phyloP scores from a whole-genome alignment of 1,140 invertebrate genomes.

The Orchesella cincta region DNA sequence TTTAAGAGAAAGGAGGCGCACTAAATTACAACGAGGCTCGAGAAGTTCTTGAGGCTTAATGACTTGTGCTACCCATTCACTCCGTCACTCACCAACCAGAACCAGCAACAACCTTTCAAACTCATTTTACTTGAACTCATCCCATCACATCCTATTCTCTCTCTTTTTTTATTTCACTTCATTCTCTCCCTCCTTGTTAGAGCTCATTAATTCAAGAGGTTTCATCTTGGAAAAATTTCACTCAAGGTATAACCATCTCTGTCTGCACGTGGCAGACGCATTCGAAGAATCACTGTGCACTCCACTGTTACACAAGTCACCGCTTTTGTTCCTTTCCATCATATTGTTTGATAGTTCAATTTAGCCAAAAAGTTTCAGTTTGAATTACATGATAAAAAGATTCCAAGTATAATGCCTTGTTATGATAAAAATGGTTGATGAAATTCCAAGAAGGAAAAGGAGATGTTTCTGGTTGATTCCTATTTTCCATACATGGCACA shows the following conservation, averaged over 20 bases:
- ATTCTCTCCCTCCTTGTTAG: slow-evolving; percentile 3
- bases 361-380: slow-evolving; percentile 1
- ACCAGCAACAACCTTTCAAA: background rate
- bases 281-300: background rate
- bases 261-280: slow-evolving; percentile 17
- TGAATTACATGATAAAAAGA: background rate
- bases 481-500: no score
- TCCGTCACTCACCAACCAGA: background rate
- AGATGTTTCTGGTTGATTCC: no score
- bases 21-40: no score
- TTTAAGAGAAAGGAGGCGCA: no score
- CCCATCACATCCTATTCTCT: background rate
- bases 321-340: background rate
- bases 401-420: slow-evolving; percentile 8
- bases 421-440: no score
- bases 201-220: slow-evolving; percentile 30
- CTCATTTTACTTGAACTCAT: slow-evolving; percentile 16
- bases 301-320: background rate
- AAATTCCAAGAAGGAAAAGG: no score
- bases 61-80: slow-evolving; percentile 9
- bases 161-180: background rate
- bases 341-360: slow-evolving; percentile 6
- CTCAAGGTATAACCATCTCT: background rate
- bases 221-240: slow-evolving; percentile 9
- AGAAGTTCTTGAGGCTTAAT: no score